Evolutionary conservation across 2,797 vertebrate genomes (phyloP).

Genomic region (Serranus cabrilla): DNA sequence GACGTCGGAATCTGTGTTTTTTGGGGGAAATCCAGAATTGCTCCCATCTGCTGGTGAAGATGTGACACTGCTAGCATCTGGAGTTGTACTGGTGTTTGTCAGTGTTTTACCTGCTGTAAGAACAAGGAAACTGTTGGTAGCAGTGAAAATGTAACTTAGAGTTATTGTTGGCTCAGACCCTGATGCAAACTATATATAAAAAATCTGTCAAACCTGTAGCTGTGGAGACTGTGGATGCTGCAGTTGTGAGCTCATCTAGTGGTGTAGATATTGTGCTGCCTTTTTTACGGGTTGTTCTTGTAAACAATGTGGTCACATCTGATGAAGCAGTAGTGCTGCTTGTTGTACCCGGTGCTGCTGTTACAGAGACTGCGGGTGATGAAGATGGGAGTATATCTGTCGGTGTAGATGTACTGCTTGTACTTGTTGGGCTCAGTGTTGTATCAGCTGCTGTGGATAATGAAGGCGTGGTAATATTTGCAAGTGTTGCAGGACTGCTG

Average conservation of each 20-base stretch:
- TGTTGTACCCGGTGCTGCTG: neutral
- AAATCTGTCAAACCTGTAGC: conserved; percentile 33
- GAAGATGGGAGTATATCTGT: neutral
- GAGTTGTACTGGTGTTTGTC: neutral
- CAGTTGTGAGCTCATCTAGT: neutral
- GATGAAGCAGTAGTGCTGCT: neutral
- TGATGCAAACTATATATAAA: neutral
- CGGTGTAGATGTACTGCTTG: neutral
- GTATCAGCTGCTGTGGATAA: neutral
- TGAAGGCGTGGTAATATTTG: neutral
- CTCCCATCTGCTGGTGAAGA: conserved; percentile 45
- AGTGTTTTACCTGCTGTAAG: neutral
- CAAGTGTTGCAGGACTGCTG: neutral
- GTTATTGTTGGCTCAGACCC: neutral
- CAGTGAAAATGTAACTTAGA: neutral
- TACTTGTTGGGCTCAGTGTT: neutral
- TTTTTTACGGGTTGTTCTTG: neutral
- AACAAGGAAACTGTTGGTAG: neutral
- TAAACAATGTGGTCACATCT: neutral
- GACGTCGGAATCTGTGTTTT: neutral
- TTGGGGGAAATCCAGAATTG: neutral
- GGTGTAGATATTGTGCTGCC: conserved; percentile 1
- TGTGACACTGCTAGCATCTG: neutral
- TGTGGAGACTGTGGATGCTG: conserved; percentile 13
- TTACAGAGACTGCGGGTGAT: neutral